These are phyloP conservation scores for Paramuricea clavata DNA, from an alignment of 92 coral and sea anemone genomes.

Conservation along the genomic window DNA sequence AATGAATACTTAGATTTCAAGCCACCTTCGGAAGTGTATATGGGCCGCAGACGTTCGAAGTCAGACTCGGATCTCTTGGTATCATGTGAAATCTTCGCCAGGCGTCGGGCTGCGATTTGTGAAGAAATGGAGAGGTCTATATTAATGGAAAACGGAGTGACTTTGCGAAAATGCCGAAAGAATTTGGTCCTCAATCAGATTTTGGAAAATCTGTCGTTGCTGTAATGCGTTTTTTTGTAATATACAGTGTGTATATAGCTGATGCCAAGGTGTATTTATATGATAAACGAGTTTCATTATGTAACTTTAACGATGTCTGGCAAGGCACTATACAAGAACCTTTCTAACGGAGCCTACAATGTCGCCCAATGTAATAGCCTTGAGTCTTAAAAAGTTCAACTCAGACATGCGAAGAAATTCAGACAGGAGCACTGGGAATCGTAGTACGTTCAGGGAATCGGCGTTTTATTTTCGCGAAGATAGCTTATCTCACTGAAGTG, in stretches of 20 bases:
- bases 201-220: constrained; percentile 38
- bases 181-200: constrained; percentile 30
- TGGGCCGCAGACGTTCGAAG: constrained; percentile 40
- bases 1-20: neutral
- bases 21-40: neutral
- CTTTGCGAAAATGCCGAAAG: constrained; percentile 48
- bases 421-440: neutral
- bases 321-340: neutral
- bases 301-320: neutral
- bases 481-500: neutral
- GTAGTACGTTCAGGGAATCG: neutral
- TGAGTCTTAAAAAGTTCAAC: neutral
- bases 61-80: constrained; percentile 30
- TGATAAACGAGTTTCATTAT: neutral
- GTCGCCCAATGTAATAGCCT: no score
- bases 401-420: neutral
- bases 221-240: neutral
- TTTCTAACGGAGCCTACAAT: no score
- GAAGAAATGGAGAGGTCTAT: constrained; percentile 53
- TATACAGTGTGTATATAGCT: neutral
- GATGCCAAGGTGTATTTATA: neutral
- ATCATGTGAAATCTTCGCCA: constrained; percentile 26
- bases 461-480: neutral
- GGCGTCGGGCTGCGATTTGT: constrained; percentile 54
- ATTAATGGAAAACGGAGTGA: constrained; percentile 42